Evolutionary conservation across 2,797 vertebrate species (phyloP), one percentile per base, ranked within the genome.

Genomic region (Tokudaia tokunoshimensis): DNA sequence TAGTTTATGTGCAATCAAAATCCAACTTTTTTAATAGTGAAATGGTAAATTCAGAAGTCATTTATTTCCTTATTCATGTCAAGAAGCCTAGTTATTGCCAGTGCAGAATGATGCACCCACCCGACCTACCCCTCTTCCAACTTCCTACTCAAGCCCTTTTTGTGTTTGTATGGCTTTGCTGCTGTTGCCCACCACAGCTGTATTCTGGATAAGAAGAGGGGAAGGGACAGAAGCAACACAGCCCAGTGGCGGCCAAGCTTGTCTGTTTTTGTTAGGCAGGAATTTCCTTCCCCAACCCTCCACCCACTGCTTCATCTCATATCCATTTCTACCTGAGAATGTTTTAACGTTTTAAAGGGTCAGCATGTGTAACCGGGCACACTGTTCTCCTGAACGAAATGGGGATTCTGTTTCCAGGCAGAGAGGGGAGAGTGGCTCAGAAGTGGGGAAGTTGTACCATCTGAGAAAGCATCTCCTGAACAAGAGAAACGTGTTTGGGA

Each of bases 401-500:
- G 52, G 17, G 61, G 15, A 19, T 57, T 75, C 80, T 89, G 34
- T 84, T 29, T 70, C 26, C 31, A 55, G 90, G 78, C 52, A 75
- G 67, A 93, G 86, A 37, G 5, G 24, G 37, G 29, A 65, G 31
- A 47, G 2, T 44, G 47, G 4, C 57, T 93, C 41, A 17, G 65
- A 79, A 67, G 37, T 63, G 82, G 44, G 24, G 37, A 78, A 7
- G 50, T 11, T 17, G 70, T 22, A 19, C 34, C 55, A 24, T 61
- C 72, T 41, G 47, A 34, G 83, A 70, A 6, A 41, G 17, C 57
- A 47, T 72, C 41, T 95, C 52, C 81, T n/a, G 20, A 88, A 14
- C 72, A 61, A 86, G 3, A 86, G 50, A 79, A 80, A 74, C 52
- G 24, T 89, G 29, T 91, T 93, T 88, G 37, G 15, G 80, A 96